Conservation (phyloP, 1,140 invertebrate species). For the Ceratosolen fusciceps region DNA sequence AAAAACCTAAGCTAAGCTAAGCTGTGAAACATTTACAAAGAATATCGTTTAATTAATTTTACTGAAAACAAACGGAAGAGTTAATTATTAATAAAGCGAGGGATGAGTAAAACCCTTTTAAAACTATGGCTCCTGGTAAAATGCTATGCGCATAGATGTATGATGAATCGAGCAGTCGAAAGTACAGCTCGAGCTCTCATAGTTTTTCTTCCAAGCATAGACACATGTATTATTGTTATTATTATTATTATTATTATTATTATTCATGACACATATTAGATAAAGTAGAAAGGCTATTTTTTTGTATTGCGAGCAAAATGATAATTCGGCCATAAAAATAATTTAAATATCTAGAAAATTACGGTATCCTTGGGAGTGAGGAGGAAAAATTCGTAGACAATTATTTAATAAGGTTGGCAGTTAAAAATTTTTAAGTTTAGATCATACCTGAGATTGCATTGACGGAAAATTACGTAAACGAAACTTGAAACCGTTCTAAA, state of each 20-base stretch:
- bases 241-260: neutral
- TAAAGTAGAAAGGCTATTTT: neutral
- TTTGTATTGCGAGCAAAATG: neutral
- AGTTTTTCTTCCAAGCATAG: neutral
- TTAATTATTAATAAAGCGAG: too few relatives aligned
- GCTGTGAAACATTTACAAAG: too few relatives aligned
- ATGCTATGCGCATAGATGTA: too few relatives aligned
- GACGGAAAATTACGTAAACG: conserved; percentile 25
- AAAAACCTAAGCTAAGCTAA: too few relatives aligned
- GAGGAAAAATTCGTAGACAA: neutral
- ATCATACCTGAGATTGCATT: conserved; percentile 16
- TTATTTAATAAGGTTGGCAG: neutral
- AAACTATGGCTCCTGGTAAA: too few relatives aligned
- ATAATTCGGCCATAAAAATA: neutral
- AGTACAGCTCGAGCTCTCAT: too few relatives aligned
- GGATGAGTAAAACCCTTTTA: too few relatives aligned
- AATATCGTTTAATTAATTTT: too few relatives aligned
- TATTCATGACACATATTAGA: neutral
- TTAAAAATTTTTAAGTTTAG: neutral
- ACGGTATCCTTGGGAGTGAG: neutral
- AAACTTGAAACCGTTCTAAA: conserved; percentile 30
- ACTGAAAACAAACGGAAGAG: too few relatives aligned
- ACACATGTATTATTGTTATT: neutral
- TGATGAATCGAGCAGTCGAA: too few relatives aligned
- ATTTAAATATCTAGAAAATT: neutral